Evolutionary conservation across 1,140 invertebrate species (phyloP).

Genomic region (Laodelphax striatellus): DNA sequence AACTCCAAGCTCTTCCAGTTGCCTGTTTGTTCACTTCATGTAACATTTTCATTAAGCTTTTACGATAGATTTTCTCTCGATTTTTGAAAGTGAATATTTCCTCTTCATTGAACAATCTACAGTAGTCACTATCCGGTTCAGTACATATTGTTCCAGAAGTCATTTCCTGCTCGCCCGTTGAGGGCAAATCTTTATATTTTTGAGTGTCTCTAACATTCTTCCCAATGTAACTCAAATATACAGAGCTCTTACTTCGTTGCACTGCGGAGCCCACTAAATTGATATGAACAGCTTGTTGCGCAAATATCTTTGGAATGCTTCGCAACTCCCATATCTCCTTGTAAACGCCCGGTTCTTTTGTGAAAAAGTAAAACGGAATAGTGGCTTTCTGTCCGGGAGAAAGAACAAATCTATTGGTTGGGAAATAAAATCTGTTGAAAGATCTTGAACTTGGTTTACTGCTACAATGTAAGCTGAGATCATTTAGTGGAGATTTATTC

Average conservation of each 20-base stretch:
- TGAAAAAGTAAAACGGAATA: background rate
- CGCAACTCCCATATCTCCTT: background rate
- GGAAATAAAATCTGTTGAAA: background rate
- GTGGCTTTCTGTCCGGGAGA: background rate
- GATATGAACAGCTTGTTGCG: background rate
- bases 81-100: background rate
- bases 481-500: background rate
- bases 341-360: background rate
- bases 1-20: background rate
- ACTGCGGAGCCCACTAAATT: background rate
- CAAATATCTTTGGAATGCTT: background rate
- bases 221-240: background rate
- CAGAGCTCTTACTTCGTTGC: background rate
- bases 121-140: background rate
- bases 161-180: background rate
- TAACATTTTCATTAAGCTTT: background rate
- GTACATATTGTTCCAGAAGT: background rate
- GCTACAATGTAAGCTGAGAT: background rate
- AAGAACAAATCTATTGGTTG: background rate
- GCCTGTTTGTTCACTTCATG: background rate
- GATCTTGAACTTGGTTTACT: background rate
- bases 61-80: background rate
- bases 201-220: background rate
- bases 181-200: background rate
- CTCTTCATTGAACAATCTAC: background rate